Conservation (phyloP, 2,113 vertebrate species). For the Condylura cristata region DNA sequence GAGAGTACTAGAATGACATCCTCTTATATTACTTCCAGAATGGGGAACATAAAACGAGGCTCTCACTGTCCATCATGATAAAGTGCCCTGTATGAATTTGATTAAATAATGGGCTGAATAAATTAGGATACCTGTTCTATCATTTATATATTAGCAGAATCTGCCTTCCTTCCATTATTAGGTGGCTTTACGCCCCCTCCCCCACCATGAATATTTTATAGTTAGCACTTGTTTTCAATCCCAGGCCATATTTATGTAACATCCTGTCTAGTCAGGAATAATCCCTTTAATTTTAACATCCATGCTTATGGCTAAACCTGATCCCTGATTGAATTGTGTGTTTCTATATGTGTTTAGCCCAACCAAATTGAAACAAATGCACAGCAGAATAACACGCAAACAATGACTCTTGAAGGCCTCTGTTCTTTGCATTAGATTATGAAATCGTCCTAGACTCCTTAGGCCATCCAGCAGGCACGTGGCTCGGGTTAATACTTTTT, state of each 20-base stretch:
- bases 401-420: conserved; percentile 5
- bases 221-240: conserved; percentile 61
- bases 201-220: conserved; percentile 73
- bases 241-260: conserved; percentile 56
- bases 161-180: conserved; percentile 36
- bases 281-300: conserved; percentile 66
- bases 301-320: conserved; percentile 49
- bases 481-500: conserved; percentile 15
- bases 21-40: conserved; percentile 47
- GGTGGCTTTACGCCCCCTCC: not conserved
- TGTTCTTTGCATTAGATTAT: conserved; percentile 36
- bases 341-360: conserved; percentile 56
- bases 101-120: conserved; percentile 74
- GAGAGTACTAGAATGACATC: conserved; percentile 41
- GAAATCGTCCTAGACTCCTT: not conserved
- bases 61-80: conserved; percentile 57
- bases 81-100: conserved; percentile 58
- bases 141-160: conserved; percentile 64
- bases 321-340: conserved; percentile 28
- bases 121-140: conserved; percentile 60
- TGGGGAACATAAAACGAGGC: conserved; percentile 44
- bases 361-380: conserved; percentile 50
- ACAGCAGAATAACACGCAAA: not conserved
- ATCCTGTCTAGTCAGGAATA: conserved; percentile 66
- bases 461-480: not conserved